Evolutionary conservation across 2,113 vertebrate species (phyloP), one percentile per base, ranked within the genome.

Genomic region (Tonatia bakeri): DNA sequence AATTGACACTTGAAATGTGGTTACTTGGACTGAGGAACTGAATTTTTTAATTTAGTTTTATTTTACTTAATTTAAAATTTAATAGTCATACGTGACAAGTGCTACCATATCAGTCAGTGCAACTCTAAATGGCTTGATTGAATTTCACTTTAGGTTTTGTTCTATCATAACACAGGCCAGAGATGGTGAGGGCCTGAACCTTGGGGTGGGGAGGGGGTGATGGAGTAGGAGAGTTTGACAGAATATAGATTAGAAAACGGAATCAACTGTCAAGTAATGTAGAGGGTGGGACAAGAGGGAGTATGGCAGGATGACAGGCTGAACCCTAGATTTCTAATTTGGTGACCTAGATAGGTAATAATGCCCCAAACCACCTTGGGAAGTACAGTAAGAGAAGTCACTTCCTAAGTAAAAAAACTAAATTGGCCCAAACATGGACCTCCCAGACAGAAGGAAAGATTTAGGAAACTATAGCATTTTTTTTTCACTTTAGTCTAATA

Each of bases 381-480:
- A 93, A 94, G 65, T 86, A 91, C 26, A 91, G 73, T 26, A 76
- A 94, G 50, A 94, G 79, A 95, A 85, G 65, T 94, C 75, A 38
- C n/a, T 80, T 90, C 90, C 82, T 94, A 95, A 87, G 90, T 73
- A 31, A 90, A 93, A 93, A 96, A 92, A 80, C 8, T 14, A 84
- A 85, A 87, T 90, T 26, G 15, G 13, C 79, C 59, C 38, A 81
- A 94, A 88, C 11, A 45, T 13, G 33, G 72, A 92, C 43, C 38
- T 88, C 28, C 20, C 11, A 56, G 31, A 86, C 26, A 93, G 31
- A 92, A 80, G 90, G 40, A 90, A 91, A 85, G 59, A 94, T 96
- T 96, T 91, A 77, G 90, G 79, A 96, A 93, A 15, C 65, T 91
- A 82, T 26, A 75, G 36, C 43, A 50, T 83, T 67, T 43, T 38